Percentiles rank a stretch among this genome's conserved stretches.
These are phyloP conservation scores for Drosophila athabasca DNA, from an alignment of 1,140 invertebrate species.

Conservation along the genomic window DNA sequence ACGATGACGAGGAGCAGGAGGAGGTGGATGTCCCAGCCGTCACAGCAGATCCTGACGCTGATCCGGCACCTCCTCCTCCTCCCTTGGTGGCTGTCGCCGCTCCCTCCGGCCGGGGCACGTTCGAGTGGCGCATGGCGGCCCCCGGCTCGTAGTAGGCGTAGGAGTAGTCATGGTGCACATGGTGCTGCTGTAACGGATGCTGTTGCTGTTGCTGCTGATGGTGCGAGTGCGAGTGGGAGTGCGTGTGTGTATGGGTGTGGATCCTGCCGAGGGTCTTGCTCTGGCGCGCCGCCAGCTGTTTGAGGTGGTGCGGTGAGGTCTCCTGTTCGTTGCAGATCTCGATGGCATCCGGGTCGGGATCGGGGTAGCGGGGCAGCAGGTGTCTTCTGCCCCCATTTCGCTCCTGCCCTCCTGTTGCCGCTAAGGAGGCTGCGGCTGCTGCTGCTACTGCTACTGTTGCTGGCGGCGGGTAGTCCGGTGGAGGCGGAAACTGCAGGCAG, in stretches of 20 bases:
- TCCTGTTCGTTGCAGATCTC: constrained; percentile 74
- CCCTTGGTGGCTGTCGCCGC: not conserved
- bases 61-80: not conserved
- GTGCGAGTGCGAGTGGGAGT: constrained; percentile 17
- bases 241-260: constrained; percentile 25
- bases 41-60: not conserved
- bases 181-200: constrained; percentile 34
- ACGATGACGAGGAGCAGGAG: not conserved
- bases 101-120: constrained; percentile 86
- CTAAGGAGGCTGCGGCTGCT: not conserved
- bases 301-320: constrained; percentile 48
- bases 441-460: constrained; percentile 16
- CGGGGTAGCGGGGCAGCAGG: constrained; percentile 69
- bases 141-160: constrained; percentile 91
- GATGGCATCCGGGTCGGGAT: constrained; percentile 78
- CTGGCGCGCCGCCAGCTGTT: constrained; percentile 55
- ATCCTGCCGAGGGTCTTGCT: constrained; percentile 58
- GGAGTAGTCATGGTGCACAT: constrained; percentile 86
- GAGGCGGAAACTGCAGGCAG: constrained; percentile 71
- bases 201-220: constrained; percentile 38
- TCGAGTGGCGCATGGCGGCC: constrained; percentile 85
- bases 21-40: constrained; percentile 53
- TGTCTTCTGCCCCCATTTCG: constrained; percentile 35
- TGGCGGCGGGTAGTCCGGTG: constrained; percentile 73
- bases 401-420: constrained; percentile 5